phyloP scores from a whole-genome alignment of 2,797 vertebrate species.

The Gallirallus australis region DNA sequence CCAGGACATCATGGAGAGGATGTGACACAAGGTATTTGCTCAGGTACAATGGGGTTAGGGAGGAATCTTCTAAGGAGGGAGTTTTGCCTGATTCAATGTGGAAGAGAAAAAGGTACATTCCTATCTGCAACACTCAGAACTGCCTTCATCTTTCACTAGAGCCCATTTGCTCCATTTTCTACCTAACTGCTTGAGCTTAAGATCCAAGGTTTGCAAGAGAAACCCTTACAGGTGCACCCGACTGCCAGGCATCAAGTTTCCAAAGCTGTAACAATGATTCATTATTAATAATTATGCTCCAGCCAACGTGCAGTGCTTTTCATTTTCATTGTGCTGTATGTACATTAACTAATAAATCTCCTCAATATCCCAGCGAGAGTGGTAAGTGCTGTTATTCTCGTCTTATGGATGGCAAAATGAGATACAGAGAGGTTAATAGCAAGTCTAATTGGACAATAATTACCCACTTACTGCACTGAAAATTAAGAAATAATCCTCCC shows the following conservation, averaged over 20 bases:
- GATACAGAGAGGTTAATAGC: slow-evolving; percentile 65
- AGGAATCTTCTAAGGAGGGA: not conserved
- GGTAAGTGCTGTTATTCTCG: slow-evolving; percentile 47
- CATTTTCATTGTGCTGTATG: not conserved
- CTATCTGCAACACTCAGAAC: rapidly evolving
- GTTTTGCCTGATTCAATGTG: not conserved
- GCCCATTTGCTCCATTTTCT: rapidly evolving
- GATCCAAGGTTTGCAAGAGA: not conserved
- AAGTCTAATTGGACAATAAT: slow-evolving; percentile 70
- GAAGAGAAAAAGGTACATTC: rapidly evolving
- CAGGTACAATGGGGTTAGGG: rapidly evolving
- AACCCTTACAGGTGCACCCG: rapidly evolving
- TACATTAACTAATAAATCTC: slow-evolving; percentile 53
- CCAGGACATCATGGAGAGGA: rapidly evolving
- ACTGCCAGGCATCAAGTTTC: not conserved
- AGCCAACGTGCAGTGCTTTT: not conserved
- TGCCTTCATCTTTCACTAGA: rapidly evolving
- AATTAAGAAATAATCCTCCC: slow-evolving; percentile 70
- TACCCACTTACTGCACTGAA: slow-evolving; percentile 61
- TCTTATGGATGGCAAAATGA: slow-evolving; percentile 57
- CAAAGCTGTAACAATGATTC: not conserved
- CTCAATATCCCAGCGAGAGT: not conserved
- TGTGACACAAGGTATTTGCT: not conserved
- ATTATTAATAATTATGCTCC: not conserved
- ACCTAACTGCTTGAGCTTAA: not conserved